These are phyloP conservation scores for Trinectes maculatus DNA, from an alignment of 2,113 vertebrate species.

Conservation along the genomic window DNA sequence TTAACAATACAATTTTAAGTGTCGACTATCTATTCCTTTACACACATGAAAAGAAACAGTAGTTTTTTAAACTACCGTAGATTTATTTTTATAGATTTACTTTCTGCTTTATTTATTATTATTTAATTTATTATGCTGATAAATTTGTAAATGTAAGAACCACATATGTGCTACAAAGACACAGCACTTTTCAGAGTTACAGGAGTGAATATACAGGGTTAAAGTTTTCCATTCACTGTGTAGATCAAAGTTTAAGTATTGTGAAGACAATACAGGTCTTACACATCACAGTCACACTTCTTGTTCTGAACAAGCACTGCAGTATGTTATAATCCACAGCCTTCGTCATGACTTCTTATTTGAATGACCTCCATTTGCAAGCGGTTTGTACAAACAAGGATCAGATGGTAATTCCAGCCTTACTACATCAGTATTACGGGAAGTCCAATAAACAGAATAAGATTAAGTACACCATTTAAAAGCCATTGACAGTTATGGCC, in stretches of 20 bases:
- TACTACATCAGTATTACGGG: conserved; percentile 68
- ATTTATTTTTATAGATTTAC: no score
- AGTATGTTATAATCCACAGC: conserved; percentile 34
- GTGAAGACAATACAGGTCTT: conserved; percentile 11
- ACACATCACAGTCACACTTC: conserved; percentile 2
- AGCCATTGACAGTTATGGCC: conserved; percentile 56
- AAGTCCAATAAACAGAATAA: conserved; percentile 66
- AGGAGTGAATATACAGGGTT: conserved; percentile 4
- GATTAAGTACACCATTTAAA: conserved; percentile 67
- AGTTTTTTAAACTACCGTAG: no score
- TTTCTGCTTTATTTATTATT: no score
- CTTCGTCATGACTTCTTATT: conserved; percentile 45
- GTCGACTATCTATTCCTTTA: neutral
- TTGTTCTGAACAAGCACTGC: conserved; percentile 22
- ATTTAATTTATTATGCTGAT: no score
- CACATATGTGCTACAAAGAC: no score
- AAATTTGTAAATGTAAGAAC: no score
- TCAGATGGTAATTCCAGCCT: conserved; percentile 65
- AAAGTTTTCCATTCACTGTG: conserved; percentile 30
- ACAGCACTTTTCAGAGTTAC: no score
- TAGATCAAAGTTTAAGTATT: conserved; percentile 4
- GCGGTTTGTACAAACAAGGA: conserved; percentile 49
- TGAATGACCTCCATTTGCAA: conserved; percentile 53
- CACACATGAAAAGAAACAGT: neutral
- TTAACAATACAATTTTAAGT: no score